Evolutionary conservation across 2,888 invertebrate species (phyloP).

Genomic region (Aporophyla lueneburgensis): DNA sequence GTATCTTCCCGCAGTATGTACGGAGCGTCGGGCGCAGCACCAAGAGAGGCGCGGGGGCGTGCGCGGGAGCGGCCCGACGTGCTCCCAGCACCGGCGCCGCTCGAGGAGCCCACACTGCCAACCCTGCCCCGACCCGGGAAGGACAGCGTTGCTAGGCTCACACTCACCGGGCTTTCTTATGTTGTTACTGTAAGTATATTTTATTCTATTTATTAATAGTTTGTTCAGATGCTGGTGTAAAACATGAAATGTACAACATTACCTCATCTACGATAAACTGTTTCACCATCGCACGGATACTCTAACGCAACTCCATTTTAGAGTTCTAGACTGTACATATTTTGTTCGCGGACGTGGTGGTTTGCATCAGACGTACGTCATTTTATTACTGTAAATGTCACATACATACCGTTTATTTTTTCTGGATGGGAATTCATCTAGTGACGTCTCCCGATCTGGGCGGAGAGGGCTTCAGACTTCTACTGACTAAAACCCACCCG

Average conservation of each 20-base stretch:
- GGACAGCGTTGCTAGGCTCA: constrained; percentile 96
- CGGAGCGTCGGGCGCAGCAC: constrained; percentile 90
- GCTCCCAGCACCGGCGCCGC: constrained; percentile 86
- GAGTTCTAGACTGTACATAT: too few relatives aligned
- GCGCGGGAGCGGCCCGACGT: constrained; percentile 88
- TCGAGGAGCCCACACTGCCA: constrained; percentile 80
- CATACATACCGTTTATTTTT: too few relatives aligned
- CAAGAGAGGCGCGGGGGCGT: constrained; percentile 88
- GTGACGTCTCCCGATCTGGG: too few relatives aligned
- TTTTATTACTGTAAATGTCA: too few relatives aligned
- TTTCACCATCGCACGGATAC: neutral
- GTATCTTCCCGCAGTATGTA: constrained; percentile 80
- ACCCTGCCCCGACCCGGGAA: constrained; percentile 90
- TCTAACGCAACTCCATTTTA: neutral
- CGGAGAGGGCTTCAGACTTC: too few relatives aligned
- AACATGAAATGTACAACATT: neutral
- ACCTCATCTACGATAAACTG: neutral
- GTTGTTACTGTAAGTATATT: constrained; percentile 93
- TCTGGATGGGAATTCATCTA: too few relatives aligned
- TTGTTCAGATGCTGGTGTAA: neutral
- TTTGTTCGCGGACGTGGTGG: too few relatives aligned
- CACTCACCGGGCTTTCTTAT: constrained; percentile 94
- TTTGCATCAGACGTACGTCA: too few relatives aligned
- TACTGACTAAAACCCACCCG: too few relatives aligned
- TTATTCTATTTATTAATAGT: neutral